Evolutionary conservation across 2,888 invertebrate genomes (phyloP), one percentile per base, ranked within the genome.

Genomic region (Meteorus cinctellus): DNA sequence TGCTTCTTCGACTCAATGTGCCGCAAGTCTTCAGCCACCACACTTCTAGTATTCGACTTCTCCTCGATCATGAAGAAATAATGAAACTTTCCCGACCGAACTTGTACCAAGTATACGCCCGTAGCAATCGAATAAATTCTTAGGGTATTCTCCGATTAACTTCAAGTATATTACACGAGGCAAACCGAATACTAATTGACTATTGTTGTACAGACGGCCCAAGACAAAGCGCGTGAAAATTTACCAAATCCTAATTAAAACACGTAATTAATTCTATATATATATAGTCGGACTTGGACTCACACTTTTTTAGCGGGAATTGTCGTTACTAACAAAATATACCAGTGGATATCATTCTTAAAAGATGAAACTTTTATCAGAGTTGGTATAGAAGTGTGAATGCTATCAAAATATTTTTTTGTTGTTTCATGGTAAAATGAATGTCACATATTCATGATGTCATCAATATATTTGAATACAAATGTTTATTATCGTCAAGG

Each of bases 31-130:
- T 60, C 19, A 29, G 29, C 5, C 16, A 60, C 48, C n/a, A 48
- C 48, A 60, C 27, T 27, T 27, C 14, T 16, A 12, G 5, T 14
- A 6, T 2, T 2, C 29, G 1, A 29, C 29, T 4, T 14, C 31
- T 14, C 14, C n/a, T n/a, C 29, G 62, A 62, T 62, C 31, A 62
- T 62, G 62, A 62, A 62, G 31, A 62, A 62, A 62, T 62, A 31
- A 62, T n/a, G 29, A 62, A 62, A 62, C 16, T 62, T 62, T 62
- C 5, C n/a, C 31, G 10, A n/a, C 14, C 10, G 6, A 31, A 29
- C 62, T 62, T 31, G 16, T 16, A 16, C 62, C 27, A 16, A 29
- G 10, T 29, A 55, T n/a, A 62, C 27, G 27, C 14, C 14, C 31
- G 16, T n/a, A 16, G 62, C 27, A 62, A 62, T 62, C 29, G 3